Conservation (phyloP, 2,797 vertebrate genomes). For the Heterohyrax brucei region DNA sequence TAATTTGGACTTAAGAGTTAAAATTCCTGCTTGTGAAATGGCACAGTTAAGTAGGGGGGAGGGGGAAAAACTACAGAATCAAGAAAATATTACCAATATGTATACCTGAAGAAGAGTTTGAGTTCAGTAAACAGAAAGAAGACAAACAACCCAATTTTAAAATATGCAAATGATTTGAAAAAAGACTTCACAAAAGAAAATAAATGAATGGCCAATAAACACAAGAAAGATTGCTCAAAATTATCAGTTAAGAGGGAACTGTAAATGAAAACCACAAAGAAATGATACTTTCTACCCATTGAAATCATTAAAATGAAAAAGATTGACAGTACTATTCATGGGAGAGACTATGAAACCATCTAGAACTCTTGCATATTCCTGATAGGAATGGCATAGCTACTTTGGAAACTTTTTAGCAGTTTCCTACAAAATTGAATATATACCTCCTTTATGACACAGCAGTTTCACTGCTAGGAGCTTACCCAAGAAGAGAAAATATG, state of each 20-base stretch:
- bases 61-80: too few relatives aligned
- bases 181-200: background rate
- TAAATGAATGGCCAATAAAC: background rate
- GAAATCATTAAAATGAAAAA: background rate
- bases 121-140: background rate
- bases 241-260: background rate
- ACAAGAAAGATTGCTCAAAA: background rate
- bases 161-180: background rate
- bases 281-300: background rate
- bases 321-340: background rate
- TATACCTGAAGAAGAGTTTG: background rate
- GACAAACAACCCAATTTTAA: background rate
- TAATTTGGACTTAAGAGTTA: background rate
- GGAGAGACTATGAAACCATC: background rate
- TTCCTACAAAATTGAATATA: background rate
- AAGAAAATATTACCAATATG: too few relatives aligned
- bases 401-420: background rate
- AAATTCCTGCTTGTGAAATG: background rate
- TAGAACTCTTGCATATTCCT: background rate
- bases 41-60: background rate
- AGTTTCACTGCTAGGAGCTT: background rate
- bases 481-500: background rate
- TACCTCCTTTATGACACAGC: background rate
- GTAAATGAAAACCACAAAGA: background rate
- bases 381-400: background rate